These are phyloP conservation scores for Anorthoa munda DNA, from an alignment of 2,888 invertebrate species.

Conservation along the genomic window DNA sequence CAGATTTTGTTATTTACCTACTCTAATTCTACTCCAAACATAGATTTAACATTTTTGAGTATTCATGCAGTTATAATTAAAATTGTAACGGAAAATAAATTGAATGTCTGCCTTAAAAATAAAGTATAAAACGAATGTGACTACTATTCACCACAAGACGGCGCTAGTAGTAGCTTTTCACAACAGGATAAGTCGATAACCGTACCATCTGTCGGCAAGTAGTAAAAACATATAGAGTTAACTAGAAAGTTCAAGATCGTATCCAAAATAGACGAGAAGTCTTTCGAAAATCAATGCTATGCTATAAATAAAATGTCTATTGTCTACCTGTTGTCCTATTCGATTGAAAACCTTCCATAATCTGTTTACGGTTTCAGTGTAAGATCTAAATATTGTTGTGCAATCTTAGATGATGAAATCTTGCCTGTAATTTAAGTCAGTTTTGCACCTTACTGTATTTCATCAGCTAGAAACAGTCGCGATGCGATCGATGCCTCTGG, in stretches of 20 bases:
- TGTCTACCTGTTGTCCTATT: not conserved
- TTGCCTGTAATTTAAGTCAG: not conserved
- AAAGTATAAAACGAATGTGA: not conserved
- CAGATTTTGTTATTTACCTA: not conserved
- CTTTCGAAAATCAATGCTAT: not conserved
- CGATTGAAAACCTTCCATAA: not conserved
- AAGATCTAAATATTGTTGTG: constrained; percentile 22
- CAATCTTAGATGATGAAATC: constrained; percentile 49
- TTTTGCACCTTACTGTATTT: not conserved
- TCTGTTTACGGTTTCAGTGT: not conserved
- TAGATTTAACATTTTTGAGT: not conserved
- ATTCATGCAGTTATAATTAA: not conserved
- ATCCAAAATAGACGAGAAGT: not conserved
- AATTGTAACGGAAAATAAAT: not conserved
- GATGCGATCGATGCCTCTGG: too few relatives aligned
- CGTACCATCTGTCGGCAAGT: constrained; percentile 73
- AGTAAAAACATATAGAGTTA: constrained; percentile 45
- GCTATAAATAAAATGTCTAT: not conserved
- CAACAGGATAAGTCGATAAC: not conserved
- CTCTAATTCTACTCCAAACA: not conserved
- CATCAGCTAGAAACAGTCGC: constrained; percentile 5
- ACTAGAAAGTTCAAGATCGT: constrained; percentile 40
- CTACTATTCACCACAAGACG: constrained; percentile 20
- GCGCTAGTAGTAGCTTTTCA: not conserved
- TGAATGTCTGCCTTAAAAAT: too few relatives aligned